Evolutionary conservation across 2,113 vertebrate genomes (phyloP).

Genomic region (Oxyura jamaicensis): DNA sequence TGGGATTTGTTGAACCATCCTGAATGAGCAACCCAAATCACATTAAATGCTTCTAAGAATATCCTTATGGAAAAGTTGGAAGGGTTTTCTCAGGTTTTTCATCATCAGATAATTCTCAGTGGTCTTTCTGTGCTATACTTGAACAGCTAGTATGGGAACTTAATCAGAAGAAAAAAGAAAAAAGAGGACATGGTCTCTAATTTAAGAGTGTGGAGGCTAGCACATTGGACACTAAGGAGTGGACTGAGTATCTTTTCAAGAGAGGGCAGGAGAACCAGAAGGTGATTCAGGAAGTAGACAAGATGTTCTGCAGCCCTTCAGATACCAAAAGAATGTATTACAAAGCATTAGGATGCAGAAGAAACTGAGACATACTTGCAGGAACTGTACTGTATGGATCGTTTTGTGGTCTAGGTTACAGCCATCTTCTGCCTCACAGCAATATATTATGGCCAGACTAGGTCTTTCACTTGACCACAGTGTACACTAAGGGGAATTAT

Average conservation of each 20-base stretch:
- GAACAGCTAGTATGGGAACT: not conserved
- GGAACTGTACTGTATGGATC: not conserved
- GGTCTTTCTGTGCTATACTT: not conserved
- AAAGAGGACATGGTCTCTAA: not conserved
- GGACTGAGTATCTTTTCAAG: not conserved
- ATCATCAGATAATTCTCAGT: not conserved
- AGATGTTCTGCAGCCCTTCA: not conserved
- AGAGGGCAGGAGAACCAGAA: not conserved
- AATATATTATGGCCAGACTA: not conserved
- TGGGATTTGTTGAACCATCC: constrained; percentile 13
- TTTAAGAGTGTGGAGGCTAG: not conserved
- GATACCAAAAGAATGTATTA: not conserved
- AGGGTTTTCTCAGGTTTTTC: not conserved
- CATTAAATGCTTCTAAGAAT: constrained; percentile 18
- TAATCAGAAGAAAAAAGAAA: not conserved
- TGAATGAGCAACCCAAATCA: constrained; percentile 11
- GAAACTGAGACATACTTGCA: not conserved
- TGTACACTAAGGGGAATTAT: not conserved
- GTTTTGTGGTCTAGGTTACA: not conserved
- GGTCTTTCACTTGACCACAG: not conserved
- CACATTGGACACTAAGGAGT: not conserved
- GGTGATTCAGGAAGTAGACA: not conserved
- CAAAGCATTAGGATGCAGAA: not conserved
- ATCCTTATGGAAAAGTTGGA: not conserved
- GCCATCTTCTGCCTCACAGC: not conserved